Percentiles rank a stretch among this genome's conserved stretches.
phyloP scores from a whole-genome alignment of 35 echinoderm and acorn worm genomes.

The Ptychodera flava region DNA sequence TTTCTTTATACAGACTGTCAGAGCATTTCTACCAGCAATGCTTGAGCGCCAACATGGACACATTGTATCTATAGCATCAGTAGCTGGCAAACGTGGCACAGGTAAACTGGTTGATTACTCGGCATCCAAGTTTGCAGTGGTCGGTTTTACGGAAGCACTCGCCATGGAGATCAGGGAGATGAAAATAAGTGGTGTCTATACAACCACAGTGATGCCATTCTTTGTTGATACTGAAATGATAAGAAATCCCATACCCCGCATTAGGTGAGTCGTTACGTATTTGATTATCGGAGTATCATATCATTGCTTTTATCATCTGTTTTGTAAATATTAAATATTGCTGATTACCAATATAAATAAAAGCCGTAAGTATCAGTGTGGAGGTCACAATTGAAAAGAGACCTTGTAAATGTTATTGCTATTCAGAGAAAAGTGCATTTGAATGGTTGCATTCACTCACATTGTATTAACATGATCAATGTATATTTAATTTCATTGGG shows the following conservation, averaged over 20 bases:
- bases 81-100: conserved; percentile 42
- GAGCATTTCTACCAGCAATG: conserved; percentile 66
- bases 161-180: conserved; percentile 43
- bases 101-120: conserved; percentile 60
- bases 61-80: conserved; percentile 57
- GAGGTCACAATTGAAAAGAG: no score
- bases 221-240: not conserved
- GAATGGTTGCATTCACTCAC: no score
- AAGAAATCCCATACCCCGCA: not conserved
- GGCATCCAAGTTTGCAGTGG: conserved; percentile 65
- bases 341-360: no score
- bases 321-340: no score
- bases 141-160: conserved; percentile 67
- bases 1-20: conserved; percentile 37
- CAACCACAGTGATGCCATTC: not conserved
- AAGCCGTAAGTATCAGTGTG: no score
- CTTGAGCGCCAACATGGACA: conserved; percentile 55
- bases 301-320: no score
- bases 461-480: no score
- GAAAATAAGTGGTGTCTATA: not conserved
- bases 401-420: no score
- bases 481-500: no score
- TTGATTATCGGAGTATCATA: no score
- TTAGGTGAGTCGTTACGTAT: not conserved
- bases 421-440: no score